These are phyloP conservation scores for Coronaproctus castanopsis DNA, from an alignment of 2,888 invertebrate genomes.

Conservation along the genomic window DNA sequence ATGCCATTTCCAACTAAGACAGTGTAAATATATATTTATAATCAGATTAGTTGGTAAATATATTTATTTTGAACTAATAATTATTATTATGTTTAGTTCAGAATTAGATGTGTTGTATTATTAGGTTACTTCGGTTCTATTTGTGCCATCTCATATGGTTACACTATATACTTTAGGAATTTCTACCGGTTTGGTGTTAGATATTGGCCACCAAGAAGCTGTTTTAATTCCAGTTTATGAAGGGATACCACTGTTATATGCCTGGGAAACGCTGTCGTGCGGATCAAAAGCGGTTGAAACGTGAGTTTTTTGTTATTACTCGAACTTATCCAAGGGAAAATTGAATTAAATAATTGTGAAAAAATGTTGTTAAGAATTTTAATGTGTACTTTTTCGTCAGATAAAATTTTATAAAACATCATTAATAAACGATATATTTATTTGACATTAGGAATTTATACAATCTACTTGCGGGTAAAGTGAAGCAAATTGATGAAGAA, in stretches of 20 bases:
- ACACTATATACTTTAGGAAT: constrained; percentile 63
- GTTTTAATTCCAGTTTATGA: constrained; percentile 63
- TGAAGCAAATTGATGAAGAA: constrained; percentile 4
- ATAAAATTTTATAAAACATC: not conserved
- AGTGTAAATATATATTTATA: too few relatives aligned
- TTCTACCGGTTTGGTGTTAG: constrained; percentile 61
- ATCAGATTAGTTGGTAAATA: too few relatives aligned
- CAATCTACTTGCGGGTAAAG: constrained; percentile 4
- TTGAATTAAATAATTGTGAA: not conserved
- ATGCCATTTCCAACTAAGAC: too few relatives aligned
- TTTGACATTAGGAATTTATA: constrained; percentile 1
- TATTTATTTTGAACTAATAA: too few relatives aligned
- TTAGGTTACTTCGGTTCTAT: constrained; percentile 51
- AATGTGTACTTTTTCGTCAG: not conserved
- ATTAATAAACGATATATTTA: not conserved
- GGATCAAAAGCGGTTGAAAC: constrained; percentile 51
- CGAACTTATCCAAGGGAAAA: too few relatives aligned
- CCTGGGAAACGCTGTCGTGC: constrained; percentile 61
- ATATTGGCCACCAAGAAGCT: constrained; percentile 71
- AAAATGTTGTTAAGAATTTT: too few relatives aligned
- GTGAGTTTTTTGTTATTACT: constrained; percentile 29
- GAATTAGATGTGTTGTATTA: too few relatives aligned
- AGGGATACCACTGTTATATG: constrained; percentile 63
- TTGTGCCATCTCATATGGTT: constrained; percentile 69
- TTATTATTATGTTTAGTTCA: too few relatives aligned